Evolutionary conservation across 2,888 invertebrate species (phyloP).

Genomic region (Diarsia rubi): DNA sequence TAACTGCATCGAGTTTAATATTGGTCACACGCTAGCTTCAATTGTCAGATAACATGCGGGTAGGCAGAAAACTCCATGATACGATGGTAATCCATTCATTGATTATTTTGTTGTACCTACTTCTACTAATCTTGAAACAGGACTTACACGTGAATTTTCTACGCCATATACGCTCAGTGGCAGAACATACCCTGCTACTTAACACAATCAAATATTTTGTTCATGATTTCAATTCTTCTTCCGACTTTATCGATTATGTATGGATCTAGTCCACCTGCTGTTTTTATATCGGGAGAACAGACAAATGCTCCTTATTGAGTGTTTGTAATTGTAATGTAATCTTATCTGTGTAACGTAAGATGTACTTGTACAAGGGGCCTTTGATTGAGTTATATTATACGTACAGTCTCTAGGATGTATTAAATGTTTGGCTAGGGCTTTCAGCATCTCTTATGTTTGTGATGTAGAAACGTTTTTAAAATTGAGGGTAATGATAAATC

Average conservation of each 20-base stretch:
- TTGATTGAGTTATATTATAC: conserved; percentile 1
- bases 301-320: conserved; percentile 7
- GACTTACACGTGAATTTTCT: conserved; percentile 1
- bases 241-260: neutral
- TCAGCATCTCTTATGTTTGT: neutral
- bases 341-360: conserved; percentile 12
- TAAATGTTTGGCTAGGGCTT: conserved; percentile 7
- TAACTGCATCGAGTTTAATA: conserved; percentile 21
- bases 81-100: neutral
- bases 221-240: neutral
- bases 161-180: neutral
- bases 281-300: conserved; percentile 15
- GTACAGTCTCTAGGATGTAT: neutral
- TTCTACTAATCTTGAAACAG: conserved; percentile 13
- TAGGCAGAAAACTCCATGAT: neutral
- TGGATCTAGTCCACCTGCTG: conserved; percentile 11
- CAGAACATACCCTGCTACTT: neutral
- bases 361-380: neutral
- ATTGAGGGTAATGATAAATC: conserved; percentile 4
- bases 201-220: neutral
- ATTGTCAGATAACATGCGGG: conserved; percentile 30
- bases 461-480: neutral
- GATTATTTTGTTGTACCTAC: neutral
- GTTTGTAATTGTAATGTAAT: conserved; percentile 29
- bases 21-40: conserved; percentile 21